Evolutionary conservation across 1,140 invertebrate genomes (phyloP).

Genomic region (Drosophila lacertosa): DNA sequence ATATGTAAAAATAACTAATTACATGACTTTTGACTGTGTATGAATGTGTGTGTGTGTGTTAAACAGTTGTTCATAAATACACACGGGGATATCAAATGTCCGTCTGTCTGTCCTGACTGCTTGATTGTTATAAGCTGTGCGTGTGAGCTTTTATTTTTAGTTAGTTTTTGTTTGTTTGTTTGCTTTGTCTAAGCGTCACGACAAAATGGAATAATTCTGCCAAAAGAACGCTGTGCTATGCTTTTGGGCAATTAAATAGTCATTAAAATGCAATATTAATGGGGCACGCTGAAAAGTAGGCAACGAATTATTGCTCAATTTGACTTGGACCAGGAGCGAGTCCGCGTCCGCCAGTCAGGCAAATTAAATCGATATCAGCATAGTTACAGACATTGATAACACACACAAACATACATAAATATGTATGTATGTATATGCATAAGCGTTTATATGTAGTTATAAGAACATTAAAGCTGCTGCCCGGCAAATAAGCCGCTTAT

Average conservation of each 20-base stretch:
- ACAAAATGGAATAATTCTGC: neutral
- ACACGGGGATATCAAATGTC: neutral
- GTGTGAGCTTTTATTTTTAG: neutral
- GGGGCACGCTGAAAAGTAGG: slow-evolving; percentile 56
- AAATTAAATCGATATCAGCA: slow-evolving; percentile 69
- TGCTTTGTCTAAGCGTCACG: slow-evolving; percentile 2
- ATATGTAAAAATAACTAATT: neutral
- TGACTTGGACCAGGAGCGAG: neutral
- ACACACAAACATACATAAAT: slow-evolving; percentile 12
- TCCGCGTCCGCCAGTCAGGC: neutral
- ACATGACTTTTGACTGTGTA: neutral
- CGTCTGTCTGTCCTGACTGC: slow-evolving; percentile 4
- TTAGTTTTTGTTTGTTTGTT: neutral
- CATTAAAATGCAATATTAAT: slow-evolving; percentile 70
- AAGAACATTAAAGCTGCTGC: slow-evolving; percentile 60
- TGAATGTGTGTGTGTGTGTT: neutral
- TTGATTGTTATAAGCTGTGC: slow-evolving; percentile 10
- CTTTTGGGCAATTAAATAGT: slow-evolving; percentile 59
- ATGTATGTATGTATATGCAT: slow-evolving; percentile 34
- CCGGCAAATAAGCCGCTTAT: slow-evolving; percentile 61
- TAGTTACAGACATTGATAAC: slow-evolving; percentile 53
- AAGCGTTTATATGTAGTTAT: slow-evolving; percentile 44
- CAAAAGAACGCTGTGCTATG: neutral
- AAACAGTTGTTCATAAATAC: neutral
- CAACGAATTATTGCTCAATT: slow-evolving; percentile 30